Evolutionary conservation across 2,888 invertebrate genomes (phyloP).

Genomic region (Tenthredo notha): DNA sequence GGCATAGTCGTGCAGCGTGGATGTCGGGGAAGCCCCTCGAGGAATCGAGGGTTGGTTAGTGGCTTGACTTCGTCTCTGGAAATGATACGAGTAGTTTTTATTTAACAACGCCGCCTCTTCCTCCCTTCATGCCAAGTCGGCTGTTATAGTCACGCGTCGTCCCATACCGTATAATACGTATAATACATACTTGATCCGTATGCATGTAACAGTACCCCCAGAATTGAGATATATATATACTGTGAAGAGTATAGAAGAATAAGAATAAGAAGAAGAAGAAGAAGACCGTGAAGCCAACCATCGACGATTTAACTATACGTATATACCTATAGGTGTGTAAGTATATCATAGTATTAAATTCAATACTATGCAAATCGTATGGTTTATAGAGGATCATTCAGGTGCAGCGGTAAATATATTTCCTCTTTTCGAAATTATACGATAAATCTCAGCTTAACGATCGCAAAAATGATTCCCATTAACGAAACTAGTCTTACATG

Average conservation of each 20-base stretch:
- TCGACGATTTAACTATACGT: conserved; percentile 1
- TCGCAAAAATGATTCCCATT: too few relatives aligned
- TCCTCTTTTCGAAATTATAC: too few relatives aligned
- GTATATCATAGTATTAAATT: conserved; percentile 25
- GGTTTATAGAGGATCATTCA: not conserved
- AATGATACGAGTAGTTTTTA: conserved; percentile 9
- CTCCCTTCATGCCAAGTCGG: conserved; percentile 9
- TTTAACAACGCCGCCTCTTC: conserved; percentile 13
- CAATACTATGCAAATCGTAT: not conserved
- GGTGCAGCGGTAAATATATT: too few relatives aligned
- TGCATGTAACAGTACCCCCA: not conserved
- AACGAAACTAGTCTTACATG: too few relatives aligned
- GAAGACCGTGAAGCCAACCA: conserved; percentile 26
- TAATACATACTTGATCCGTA: not conserved
- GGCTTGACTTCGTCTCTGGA: conserved; percentile 11
- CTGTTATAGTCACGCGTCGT: not conserved
- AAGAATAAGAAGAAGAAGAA: too few relatives aligned
- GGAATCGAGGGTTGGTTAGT: conserved; percentile 34
- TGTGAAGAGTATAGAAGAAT: too few relatives aligned
- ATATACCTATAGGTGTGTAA: not conserved
- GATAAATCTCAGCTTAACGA: too few relatives aligned
- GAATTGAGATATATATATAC: not conserved
- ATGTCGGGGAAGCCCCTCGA: conserved; percentile 40
- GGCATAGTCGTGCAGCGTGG: not conserved
- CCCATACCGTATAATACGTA: not conserved